These are phyloP conservation scores for Trichacis sp. DNA, from an alignment of 2,888 invertebrate species.

Conservation along the genomic window DNA sequence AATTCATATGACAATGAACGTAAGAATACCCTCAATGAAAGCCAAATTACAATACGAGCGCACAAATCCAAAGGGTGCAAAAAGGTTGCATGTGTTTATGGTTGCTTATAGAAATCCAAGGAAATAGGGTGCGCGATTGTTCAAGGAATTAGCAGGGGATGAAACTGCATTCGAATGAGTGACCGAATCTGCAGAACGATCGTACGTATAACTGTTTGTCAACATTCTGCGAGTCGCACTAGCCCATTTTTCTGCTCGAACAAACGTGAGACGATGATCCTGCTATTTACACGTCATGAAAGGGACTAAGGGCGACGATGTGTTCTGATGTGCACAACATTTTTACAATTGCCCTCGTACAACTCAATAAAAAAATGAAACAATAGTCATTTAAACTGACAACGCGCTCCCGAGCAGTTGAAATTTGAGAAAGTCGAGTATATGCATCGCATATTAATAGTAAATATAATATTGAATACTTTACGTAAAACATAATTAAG, in stretches of 20 bases:
- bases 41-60: too few species aligned
- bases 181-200: conserved; percentile 34
- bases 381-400: too few species aligned
- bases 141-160: conserved; percentile 36
- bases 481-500: too few species aligned
- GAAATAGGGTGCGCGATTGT: conserved; percentile 40
- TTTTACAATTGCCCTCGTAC: conserved; percentile 5
- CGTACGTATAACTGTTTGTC: conserved; percentile 31
- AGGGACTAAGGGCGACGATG: conserved; percentile 17
- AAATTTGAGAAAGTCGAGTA: too few species aligned
- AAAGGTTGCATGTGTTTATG: too few species aligned
- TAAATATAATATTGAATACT: too few species aligned
- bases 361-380: too few species aligned
- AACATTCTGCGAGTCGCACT: conserved; percentile 13
- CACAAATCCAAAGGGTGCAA: too few species aligned
- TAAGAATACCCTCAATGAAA: too few species aligned
- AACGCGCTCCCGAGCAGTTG: too few species aligned
- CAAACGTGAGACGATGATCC: conserved; percentile 40
- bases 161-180: conserved; percentile 2
- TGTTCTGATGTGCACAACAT: conserved; percentile 32
- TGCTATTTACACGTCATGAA: conserved; percentile 32
- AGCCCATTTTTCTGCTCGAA: conserved; percentile 35
- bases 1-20: too few species aligned
- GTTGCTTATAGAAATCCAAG: conserved; percentile 17
- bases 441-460: too few species aligned